phyloP scores from a whole-genome alignment of 2,888 invertebrate species.

The Clitarchus hookeri region DNA sequence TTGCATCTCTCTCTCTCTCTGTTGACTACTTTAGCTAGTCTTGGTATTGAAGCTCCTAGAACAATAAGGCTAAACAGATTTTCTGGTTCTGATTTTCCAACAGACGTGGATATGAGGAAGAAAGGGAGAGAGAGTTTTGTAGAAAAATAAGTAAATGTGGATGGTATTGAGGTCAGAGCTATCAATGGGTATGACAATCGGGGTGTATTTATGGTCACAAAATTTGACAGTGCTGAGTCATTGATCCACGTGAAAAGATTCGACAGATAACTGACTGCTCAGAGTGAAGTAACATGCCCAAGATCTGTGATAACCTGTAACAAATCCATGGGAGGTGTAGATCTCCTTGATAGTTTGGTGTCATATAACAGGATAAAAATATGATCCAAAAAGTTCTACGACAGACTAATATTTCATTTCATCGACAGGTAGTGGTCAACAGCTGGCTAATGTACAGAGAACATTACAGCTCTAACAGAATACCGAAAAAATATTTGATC shows the following conservation, averaged over 20 bases:
- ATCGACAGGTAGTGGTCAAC: constrained; percentile 30
- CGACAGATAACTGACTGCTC: neutral
- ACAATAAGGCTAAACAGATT: constrained; percentile 4
- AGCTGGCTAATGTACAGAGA: constrained; percentile 33
- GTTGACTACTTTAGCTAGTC: neutral
- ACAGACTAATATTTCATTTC: constrained; percentile 32
- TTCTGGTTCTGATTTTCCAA: neutral
- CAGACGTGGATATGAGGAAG: constrained; percentile 19
- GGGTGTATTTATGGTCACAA: constrained; percentile 17
- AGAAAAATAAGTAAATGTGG: constrained; percentile 23
- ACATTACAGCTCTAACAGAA: neutral
- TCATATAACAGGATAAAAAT: constrained; percentile 33
- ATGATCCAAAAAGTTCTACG: constrained; percentile 31
- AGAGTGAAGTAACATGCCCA: neutral
- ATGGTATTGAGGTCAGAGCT: constrained; percentile 19
- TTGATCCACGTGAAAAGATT: neutral
- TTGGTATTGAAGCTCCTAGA: neutral
- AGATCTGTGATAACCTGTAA: neutral
- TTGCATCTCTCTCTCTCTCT: neutral
- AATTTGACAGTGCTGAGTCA: constrained; percentile 20
- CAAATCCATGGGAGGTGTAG: constrained; percentile 27
- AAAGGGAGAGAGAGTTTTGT: constrained; percentile 27
- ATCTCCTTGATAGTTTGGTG: constrained; percentile 33
- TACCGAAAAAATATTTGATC: neutral
- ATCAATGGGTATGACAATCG: constrained; percentile 30